phyloP scores from a whole-genome alignment of 2,113 vertebrate genomes.

The Lutjanus erythropterus region DNA sequence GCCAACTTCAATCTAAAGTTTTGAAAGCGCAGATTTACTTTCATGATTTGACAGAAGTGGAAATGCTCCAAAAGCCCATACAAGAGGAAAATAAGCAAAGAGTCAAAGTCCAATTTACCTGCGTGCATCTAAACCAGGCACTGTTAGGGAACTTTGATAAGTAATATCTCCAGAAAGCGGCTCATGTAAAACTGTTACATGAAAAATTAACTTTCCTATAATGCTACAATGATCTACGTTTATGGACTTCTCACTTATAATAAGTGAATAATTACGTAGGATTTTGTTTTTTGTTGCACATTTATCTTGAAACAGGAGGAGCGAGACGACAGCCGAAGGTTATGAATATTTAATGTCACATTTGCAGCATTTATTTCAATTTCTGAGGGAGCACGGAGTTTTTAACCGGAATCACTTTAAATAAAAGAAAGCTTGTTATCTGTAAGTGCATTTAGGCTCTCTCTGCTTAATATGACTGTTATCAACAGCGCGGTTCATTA shows the following conservation, averaged over 20 bases:
- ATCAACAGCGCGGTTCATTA: conserved; percentile 55
- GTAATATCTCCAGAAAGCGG: conserved; percentile 15
- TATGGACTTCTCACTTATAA: conserved; percentile 8
- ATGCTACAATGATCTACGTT: conserved; percentile 20
- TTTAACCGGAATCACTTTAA: conserved; percentile 58
- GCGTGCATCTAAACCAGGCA: conserved; percentile 2
- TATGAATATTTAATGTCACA: conserved; percentile 67
- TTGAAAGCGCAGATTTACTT: conserved; percentile 38
- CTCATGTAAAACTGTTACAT: background rate
- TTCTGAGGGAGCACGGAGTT: conserved; percentile 49
- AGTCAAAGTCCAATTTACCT: conserved; percentile 1
- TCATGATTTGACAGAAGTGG: conserved; percentile 28
- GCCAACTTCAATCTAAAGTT: conserved; percentile 39
- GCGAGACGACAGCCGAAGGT: conserved; percentile 45
- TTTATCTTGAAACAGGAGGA: conserved; percentile 28
- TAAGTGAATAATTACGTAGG: conserved; percentile 37
- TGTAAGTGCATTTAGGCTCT: conserved; percentile 61
- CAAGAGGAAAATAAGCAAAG: conserved; percentile 18
- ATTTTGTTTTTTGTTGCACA: conserved; percentile 18
- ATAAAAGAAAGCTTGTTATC: conserved; percentile 68
- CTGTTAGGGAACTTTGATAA: conserved; percentile 14
- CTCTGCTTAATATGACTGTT: conserved; percentile 57
- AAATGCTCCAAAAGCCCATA: conserved; percentile 2
- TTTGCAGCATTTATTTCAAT: conserved; percentile 65
- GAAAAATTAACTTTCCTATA: background rate